These are phyloP conservation scores for Dryomyza anilis DNA, from an alignment of 2,888 invertebrate genomes.

Conservation along the genomic window DNA sequence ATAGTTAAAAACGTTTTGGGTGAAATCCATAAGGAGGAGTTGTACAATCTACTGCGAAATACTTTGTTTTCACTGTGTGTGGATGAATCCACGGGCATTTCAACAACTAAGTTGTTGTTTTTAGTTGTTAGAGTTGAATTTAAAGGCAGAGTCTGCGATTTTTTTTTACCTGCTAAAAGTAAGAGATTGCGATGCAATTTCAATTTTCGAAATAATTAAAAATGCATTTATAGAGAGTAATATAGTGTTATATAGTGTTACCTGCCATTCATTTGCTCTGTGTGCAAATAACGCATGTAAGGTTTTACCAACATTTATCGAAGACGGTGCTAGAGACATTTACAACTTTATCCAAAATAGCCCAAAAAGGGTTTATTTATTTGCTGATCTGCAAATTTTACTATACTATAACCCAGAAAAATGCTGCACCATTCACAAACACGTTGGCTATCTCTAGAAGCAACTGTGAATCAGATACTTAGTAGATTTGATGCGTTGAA, in stretches of 20 bases:
- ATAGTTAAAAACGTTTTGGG: conserved; percentile 23
- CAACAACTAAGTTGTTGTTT: conserved; percentile 40
- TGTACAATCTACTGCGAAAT: conserved; percentile 8
- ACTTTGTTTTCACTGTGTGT: conserved; percentile 16
- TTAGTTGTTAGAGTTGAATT: conserved; percentile 37
- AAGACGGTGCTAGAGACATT: conserved; percentile 43
- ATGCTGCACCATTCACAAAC: conserved; percentile 32
- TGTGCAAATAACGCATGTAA: conserved; percentile 47
- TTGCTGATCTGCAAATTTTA: conserved; percentile 43
- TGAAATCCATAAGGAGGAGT: conserved; percentile 11
- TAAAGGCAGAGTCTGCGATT: conserved; percentile 34
- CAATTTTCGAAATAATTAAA: conserved; percentile 37
- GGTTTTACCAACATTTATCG: conserved; percentile 46
- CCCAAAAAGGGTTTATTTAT: conserved; percentile 42
- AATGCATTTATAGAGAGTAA: conserved; percentile 30
- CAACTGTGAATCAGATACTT: conserved; percentile 21
- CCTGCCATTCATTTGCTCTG: conserved; percentile 47
- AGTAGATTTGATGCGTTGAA: conserved; percentile 16
- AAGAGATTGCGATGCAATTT: conserved; percentile 34
- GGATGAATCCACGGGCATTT: conserved; percentile 37
- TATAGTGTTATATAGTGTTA: conserved; percentile 46
- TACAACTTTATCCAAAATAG: conserved; percentile 49
- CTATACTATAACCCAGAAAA: conserved; percentile 42
- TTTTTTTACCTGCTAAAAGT: conserved; percentile 31
- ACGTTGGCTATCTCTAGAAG: conserved; percentile 24